Conservation (phyloP, 2,113 vertebrate species). For the Misgurnus anguillicaudatus region DNA sequence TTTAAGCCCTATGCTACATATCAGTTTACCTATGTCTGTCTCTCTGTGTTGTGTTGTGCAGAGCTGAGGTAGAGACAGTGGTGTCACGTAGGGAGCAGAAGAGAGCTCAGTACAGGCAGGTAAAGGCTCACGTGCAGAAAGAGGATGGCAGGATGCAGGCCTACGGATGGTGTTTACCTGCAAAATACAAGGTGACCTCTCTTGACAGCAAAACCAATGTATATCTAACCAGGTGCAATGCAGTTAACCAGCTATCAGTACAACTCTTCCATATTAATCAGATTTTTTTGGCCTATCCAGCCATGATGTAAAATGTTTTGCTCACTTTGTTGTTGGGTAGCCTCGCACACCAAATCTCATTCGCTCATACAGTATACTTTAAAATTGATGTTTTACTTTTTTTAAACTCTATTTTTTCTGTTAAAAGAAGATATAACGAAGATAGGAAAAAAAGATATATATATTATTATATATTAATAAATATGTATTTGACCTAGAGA, state of each 20-base stretch:
- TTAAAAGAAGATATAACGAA: no score
- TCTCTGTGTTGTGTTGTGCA: slow-evolving; percentile 56
- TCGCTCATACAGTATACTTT: no score
- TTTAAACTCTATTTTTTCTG: no score
- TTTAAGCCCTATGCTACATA: not conserved
- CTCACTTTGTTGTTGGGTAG: no score
- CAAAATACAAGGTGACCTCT: slow-evolving; percentile 86
- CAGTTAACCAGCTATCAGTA: not conserved
- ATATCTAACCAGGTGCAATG: not conserved
- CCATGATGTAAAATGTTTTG: not conserved
- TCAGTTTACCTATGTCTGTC: not conserved
- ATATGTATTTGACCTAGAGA: no score
- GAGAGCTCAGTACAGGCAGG: slow-evolving; percentile 94
- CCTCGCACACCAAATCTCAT: no score
- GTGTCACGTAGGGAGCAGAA: slow-evolving; percentile 93
- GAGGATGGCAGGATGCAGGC: slow-evolving; percentile 94
- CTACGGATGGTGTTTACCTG: slow-evolving; percentile 96
- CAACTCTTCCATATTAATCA: no score
- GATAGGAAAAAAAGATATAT: no score
- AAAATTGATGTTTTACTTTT: no score
- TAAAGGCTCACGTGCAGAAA: slow-evolving; percentile 96
- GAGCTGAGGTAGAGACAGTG: slow-evolving; percentile 79
- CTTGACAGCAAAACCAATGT: not conserved
- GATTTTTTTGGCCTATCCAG: not conserved
- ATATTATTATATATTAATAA: no score